Conservation (phyloP, 1,140 invertebrate genomes). For the Drosophila chauvacae region DNA sequence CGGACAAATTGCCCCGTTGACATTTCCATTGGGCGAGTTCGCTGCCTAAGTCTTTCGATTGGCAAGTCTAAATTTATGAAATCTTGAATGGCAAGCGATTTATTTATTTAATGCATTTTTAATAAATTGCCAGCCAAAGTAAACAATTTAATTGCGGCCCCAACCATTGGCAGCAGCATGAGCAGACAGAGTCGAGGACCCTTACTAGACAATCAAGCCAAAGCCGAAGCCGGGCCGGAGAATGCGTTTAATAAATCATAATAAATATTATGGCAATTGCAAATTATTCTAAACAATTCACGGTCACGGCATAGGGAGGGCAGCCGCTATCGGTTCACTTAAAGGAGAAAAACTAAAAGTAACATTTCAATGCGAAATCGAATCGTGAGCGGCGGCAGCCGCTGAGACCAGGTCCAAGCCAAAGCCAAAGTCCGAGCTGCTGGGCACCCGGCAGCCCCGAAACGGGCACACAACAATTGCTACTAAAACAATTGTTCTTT, state of each 20-base stretch:
- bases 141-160: slow-evolving; percentile 75
- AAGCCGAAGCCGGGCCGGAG: slow-evolving; percentile 9
- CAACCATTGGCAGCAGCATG: slow-evolving; percentile 9
- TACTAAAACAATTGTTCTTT: slow-evolving; percentile 78
- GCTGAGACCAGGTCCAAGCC: slow-evolving; percentile 14
- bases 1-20: slow-evolving; percentile 53
- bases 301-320: slow-evolving; percentile 64
- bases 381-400: slow-evolving; percentile 44
- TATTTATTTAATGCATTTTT: slow-evolving; percentile 78
- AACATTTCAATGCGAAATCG: slow-evolving; percentile 59
- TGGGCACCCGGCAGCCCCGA: slow-evolving; percentile 15
- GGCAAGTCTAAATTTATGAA: slow-evolving; percentile 61
- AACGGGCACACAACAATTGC: slow-evolving; percentile 56
- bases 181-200: slow-evolving; percentile 62
- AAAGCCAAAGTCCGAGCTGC: slow-evolving; percentile 13
- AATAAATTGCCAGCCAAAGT: slow-evolving; percentile 73
- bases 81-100: slow-evolving; percentile 66
- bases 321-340: slow-evolving; percentile 2
- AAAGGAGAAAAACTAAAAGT: slow-evolving; percentile 46
- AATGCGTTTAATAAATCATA: slow-evolving; percentile 77
- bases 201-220: slow-evolving; percentile 36
- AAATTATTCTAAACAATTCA: slow-evolving; percentile 78
- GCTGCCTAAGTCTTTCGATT: slow-evolving; percentile 68
- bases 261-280: slow-evolving; percentile 80
- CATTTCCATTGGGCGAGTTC: slow-evolving; percentile 56